Base-by-base conservation (phyloP, 2,888 invertebrate species). In the Polyommatus iphigenia region DNA sequence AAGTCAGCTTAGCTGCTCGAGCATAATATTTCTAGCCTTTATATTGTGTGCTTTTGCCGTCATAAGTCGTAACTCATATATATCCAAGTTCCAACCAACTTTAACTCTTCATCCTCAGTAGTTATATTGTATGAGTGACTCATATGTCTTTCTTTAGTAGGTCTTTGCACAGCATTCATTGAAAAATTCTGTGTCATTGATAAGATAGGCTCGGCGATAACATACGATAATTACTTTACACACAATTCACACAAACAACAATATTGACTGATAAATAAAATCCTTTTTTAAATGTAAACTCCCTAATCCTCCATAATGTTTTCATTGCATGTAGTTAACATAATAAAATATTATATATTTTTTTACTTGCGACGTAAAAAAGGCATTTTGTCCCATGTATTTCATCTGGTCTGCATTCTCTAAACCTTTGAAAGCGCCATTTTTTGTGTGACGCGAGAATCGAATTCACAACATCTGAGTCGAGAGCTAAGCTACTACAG, bases 111-210 rank as follows among this genome's bases (percentile, higher is more conserved):
- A 50, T 0, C 46, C 46, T 13, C 46, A 10, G 46, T 46, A 50
- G 13, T 13, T 0, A 5, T 54, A 54, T 54, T 54, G 18, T 54
- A 54, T 54, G 50, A 50, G 15, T 59, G 59, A 20, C 20, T 59
- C 20, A 54, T 54, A 5, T 20, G 7, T 59, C 46, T 46, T 59
- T 59, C 59, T 20, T 59, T 54, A 18, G 59, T 8, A 20, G 20
- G 59, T 20, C 59, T 59, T 29, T 15, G 29, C 24, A 24, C 24
- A 67, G 62, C 62, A 29, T 67, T 67, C 24, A 67, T 67, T 67
- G 62, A 67, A 67, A 67, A 67, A 67, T 29, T 67, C 24, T 67
- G 62, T 67, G 62, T 24, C 62, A 67, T 10, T 59, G 59, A 59
- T 59, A 67, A 67, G 62, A 67, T 24, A 67, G 29, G n/a, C n/a